Base-by-base conservation (phyloP, 2,888 invertebrate species). In the Diloba caeruleocephala region DNA sequence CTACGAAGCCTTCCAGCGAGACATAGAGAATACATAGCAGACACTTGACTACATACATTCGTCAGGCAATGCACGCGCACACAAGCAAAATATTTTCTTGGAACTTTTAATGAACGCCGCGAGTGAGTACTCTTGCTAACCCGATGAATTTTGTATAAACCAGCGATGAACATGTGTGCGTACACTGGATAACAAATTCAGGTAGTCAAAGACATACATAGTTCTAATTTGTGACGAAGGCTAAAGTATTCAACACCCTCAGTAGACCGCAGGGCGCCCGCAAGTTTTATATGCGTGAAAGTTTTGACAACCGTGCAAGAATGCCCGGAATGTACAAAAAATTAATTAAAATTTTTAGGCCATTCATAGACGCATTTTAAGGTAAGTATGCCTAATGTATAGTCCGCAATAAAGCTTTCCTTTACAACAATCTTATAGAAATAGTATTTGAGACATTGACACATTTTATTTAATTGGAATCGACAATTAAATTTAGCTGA, bases 1-100 rank as follows among this genome's bases (percentile, higher is more conserved):
- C 57, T 42, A 15, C 33, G 81, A 85, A 84, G 79, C 84, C 83
- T 78, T 79, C 76, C 61, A 62, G 62, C 66, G 46, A 60, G 71
- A 67, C 57, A 72, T 75, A 61, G 77, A 71, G 77, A 71, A 56
- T 49, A 36, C 41, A 29, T 32, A 26, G 34, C 39, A n/a, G n/a
- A 46, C 31, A 46, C 48, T 45, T 42, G 21, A 48, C 44, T 54
- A 13, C 41, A 37, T 8, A 31, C 45, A 53, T 33, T 51, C 33
- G n/a, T 21, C 34, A 43, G 38, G 34, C 29, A 46, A 4, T 39
- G 14, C 9, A 43, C 62, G 21, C 60, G 53, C 60, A 50, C 59
- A 29, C 38, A 43, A 8, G 38, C 12, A 5, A 3, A 48, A 17
- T 12, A 8, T 52, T 34, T 34, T 28, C 14, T 46, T 10, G 28